phyloP scores from a whole-genome alignment of 2,797 vertebrate genomes.

The Ciconia nigra region DNA sequence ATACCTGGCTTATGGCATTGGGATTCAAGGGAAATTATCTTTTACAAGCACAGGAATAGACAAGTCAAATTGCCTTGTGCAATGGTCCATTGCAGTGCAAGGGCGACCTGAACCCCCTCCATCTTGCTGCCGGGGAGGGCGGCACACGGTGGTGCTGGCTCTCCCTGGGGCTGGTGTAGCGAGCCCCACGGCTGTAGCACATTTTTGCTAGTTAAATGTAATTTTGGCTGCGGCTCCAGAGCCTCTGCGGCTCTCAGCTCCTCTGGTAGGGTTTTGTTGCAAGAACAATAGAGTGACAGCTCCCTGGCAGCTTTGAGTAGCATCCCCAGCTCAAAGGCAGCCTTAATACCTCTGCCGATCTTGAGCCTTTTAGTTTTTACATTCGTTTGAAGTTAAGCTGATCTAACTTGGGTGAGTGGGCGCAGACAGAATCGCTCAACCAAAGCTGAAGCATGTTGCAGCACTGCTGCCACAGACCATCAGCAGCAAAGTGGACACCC shows the following conservation, averaged over 20 bases:
- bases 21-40: slow-evolving; percentile 11
- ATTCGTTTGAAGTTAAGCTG: slow-evolving; percentile 51
- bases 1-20: slow-evolving; percentile 19
- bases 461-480: neutral
- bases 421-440: neutral
- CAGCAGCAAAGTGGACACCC: rapidly evolving
- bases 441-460: neutral
- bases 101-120: neutral
- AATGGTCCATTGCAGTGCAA: neutral
- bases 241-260: neutral
- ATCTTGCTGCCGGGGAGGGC: neutral
- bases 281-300: slow-evolving; percentile 34
- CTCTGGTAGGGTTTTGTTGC: neutral
- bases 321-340: slow-evolving; percentile 24
- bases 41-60: neutral
- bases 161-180: neutral
- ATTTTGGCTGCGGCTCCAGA: neutral
- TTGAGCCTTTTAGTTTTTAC: neutral
- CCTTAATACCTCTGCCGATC: neutral
- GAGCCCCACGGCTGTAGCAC: neutral
- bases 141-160: neutral
- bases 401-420: slow-evolving; percentile 7
- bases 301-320: neutral
- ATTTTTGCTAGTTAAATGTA: neutral
- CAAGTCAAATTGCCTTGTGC: neutral